phyloP scores from a whole-genome alignment of 1,140 invertebrate species.

The Trigoniulus corallinus region DNA sequence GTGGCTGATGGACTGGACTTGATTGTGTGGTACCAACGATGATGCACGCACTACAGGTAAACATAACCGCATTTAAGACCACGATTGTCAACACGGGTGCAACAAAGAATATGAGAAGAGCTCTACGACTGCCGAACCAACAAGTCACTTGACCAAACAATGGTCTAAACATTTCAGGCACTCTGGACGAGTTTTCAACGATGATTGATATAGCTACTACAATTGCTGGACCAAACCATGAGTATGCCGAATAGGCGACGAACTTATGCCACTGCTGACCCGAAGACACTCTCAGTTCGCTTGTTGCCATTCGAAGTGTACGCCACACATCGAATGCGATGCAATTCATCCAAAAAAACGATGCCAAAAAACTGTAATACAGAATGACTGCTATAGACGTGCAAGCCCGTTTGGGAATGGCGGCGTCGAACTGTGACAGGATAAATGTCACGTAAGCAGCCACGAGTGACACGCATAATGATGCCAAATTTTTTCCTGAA shows the following conservation, averaged over 20 bases:
- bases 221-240: slow-evolving; percentile 33
- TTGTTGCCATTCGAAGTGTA: slow-evolving; percentile 32
- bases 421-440: slow-evolving; percentile 27
- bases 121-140: slow-evolving; percentile 35
- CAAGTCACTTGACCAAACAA: slow-evolving; percentile 20
- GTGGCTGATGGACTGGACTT: slow-evolving; percentile 22
- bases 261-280: slow-evolving; percentile 22
- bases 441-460: slow-evolving; percentile 31
- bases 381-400: background rate
- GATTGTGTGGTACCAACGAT: slow-evolving; percentile 31
- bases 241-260: slow-evolving; percentile 33
- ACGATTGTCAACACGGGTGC: slow-evolving; percentile 32
- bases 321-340: slow-evolving; percentile 40
- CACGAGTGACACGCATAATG: slow-evolving; percentile 29
- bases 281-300: slow-evolving; percentile 26
- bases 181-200: slow-evolving; percentile 22
- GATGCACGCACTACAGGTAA: slow-evolving; percentile 31
- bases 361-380: slow-evolving; percentile 27
- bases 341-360: slow-evolving; percentile 42
- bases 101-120: slow-evolving; percentile 36
- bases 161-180: slow-evolving; percentile 3
- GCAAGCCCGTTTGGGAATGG: slow-evolving; percentile 6
- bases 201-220: slow-evolving; percentile 29
- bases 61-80: slow-evolving; percentile 32
- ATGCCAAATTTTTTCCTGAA: slow-evolving; percentile 35